A percentile compares a stretch with the other conserved stretches of the same genome.
phyloP scores from a whole-genome alignment of 2,113 vertebrate genomes.

The Trochalopteron elliotii region DNA sequence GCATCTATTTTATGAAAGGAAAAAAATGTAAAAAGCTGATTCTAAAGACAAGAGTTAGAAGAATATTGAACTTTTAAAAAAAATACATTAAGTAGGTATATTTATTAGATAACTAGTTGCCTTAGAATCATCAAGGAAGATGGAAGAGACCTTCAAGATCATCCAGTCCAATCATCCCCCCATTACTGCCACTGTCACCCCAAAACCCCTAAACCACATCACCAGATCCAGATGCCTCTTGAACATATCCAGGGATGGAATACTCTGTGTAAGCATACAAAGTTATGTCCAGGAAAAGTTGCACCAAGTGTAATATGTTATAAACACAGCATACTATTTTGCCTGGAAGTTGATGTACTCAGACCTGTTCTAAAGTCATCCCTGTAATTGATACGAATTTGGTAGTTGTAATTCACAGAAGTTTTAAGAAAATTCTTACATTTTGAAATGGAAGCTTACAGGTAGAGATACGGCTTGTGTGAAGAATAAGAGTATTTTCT shows the following conservation, averaged over 20 bases:
- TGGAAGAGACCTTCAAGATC: neutral
- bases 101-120: neutral
- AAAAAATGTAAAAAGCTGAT: neutral
- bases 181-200: neutral
- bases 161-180: fast-evolving
- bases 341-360: neutral
- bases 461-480: neutral
- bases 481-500: slow-evolving; percentile 11
- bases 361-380: neutral
- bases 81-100: neutral
- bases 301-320: neutral
- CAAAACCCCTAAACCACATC: neutral
- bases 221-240: neutral
- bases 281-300: neutral
- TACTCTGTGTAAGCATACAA: neutral
- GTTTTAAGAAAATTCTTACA: neutral
- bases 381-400: slow-evolving; percentile 27
- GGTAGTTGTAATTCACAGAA: slow-evolving; percentile 28
- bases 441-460: neutral
- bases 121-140: neutral
- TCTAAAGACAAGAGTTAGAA: neutral
- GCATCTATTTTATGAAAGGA: neutral
- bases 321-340: neutral
- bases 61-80: neutral
- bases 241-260: neutral